Conservation (phyloP, 2,888 invertebrate genomes). For the Sylvicola fuscatus region DNA sequence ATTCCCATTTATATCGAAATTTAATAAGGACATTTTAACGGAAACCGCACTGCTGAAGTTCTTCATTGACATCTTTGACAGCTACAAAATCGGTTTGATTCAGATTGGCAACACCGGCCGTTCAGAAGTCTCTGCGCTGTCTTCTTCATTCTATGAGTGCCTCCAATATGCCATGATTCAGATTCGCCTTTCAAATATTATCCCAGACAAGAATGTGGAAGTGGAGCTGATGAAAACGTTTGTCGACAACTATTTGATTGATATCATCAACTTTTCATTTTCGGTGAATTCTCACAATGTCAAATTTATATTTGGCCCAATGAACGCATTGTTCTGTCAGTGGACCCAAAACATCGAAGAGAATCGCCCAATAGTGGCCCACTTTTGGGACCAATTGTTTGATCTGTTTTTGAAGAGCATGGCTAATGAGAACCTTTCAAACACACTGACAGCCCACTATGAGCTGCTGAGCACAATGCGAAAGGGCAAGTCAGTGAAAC, state of each 20-base stretch:
- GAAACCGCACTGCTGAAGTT: constrained; percentile 25
- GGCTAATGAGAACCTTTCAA: too few relatives aligned
- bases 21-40: constrained; percentile 24
- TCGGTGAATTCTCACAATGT: constrained; percentile 14
- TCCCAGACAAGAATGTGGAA: background rate
- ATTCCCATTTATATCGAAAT: constrained; percentile 50
- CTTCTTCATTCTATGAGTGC: constrained; percentile 52
- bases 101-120: constrained; percentile 29
- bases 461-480: constrained; percentile 24
- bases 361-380: constrained; percentile 7
- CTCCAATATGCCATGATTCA: constrained; percentile 37
- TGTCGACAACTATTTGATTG: constrained; percentile 15
- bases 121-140: constrained; percentile 45
- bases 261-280: constrained; percentile 28
- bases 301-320: constrained; percentile 28
- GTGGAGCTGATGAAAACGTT: constrained; percentile 4
- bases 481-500: constrained; percentile 17
- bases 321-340: constrained; percentile 30
- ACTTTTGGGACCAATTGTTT: constrained; percentile 21
- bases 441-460: constrained; percentile 14
- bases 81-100: constrained; percentile 42
- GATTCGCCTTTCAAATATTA: background rate
- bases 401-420: too few relatives aligned
- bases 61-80: constrained; percentile 44
- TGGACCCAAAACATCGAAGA: constrained; percentile 20